Conservation (phyloP, 2,113 vertebrate genomes). For the Camarhynchus parvulus region DNA sequence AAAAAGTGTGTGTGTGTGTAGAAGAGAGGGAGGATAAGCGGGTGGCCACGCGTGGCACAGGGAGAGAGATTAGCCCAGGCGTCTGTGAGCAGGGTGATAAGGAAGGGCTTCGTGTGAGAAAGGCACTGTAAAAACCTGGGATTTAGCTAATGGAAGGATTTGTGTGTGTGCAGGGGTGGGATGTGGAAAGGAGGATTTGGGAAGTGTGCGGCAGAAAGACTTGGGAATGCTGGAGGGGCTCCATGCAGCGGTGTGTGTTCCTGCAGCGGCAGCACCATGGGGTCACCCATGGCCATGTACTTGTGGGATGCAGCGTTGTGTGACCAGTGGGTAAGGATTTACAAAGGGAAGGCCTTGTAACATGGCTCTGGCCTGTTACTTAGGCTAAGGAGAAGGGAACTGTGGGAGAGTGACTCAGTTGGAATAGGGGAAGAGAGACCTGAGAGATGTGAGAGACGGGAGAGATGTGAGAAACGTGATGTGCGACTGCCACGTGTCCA, state of each 20-base stretch:
- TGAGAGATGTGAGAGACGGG: not conserved
- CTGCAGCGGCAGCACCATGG: rapidly evolving
- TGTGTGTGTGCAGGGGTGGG: rapidly evolving
- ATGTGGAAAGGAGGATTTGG: rapidly evolving
- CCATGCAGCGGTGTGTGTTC: rapidly evolving
- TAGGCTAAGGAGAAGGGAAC: not conserved
- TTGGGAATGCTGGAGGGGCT: not conserved
- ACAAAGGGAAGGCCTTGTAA: not conserved
- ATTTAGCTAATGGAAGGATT: slow-evolving; percentile 3
- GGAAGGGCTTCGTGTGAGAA: not conserved
- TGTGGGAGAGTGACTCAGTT: not conserved
- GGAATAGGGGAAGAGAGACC: not conserved
- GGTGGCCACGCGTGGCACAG: not conserved
- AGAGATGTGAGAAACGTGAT: not conserved
- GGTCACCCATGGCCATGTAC: rapidly evolving
- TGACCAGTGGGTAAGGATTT: not conserved
- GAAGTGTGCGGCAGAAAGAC: not conserved
- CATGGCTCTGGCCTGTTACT: not conserved
- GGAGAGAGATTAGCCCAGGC: not conserved
- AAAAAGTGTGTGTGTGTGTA: not conserved
- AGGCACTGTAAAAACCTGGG: not conserved
- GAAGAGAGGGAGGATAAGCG: not conserved
- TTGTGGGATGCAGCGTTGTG: rapidly evolving
- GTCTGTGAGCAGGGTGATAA: not conserved
- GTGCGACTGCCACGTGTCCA: not conserved